Evolutionary conservation across 2,888 invertebrate species (phyloP).

Genomic region (Galeruca laticollis): DNA sequence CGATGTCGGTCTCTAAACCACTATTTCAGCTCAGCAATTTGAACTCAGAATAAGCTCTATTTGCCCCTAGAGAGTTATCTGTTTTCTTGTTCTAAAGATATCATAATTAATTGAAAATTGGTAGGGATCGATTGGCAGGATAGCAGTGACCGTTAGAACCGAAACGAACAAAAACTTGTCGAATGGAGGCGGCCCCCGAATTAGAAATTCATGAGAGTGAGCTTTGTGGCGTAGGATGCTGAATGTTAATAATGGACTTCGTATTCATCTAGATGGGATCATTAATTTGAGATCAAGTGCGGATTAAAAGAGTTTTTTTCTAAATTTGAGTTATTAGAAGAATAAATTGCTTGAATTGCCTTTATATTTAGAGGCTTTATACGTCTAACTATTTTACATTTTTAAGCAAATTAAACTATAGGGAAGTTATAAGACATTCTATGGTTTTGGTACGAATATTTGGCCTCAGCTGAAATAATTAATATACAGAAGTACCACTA

Average conservation of each 20-base stretch:
- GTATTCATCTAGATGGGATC: conserved; percentile 3
- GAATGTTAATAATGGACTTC: conserved; percentile 22
- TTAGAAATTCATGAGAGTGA: conserved; percentile 23
- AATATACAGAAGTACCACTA: too few species aligned
- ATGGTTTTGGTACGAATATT: too few species aligned
- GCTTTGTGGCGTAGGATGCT: background rate
- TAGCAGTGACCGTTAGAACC: conserved; percentile 5
- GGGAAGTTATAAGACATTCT: too few species aligned
- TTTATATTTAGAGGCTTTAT: too few species aligned
- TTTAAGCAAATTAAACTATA: too few species aligned
- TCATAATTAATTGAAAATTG: conserved; percentile 19
- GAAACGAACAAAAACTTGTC: conserved; percentile 14
- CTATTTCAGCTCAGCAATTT: background rate
- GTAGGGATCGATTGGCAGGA: conserved; percentile 8
- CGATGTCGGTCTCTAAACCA: too few species aligned
- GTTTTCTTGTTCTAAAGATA: conserved; percentile 1
- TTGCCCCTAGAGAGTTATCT: background rate
- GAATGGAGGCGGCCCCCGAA: conserved; percentile 1
- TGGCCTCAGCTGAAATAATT: too few species aligned
- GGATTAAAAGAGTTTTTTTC: background rate
- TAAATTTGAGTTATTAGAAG: too few species aligned
- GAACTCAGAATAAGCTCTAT: background rate
- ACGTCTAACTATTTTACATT: too few species aligned
- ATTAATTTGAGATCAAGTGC: conserved; percentile 13
- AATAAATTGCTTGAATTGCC: too few species aligned